Evolutionary conservation across 2,888 invertebrate species (phyloP), one percentile per base, ranked within the genome.

Genomic region (Neuroscelio doddi): DNA sequence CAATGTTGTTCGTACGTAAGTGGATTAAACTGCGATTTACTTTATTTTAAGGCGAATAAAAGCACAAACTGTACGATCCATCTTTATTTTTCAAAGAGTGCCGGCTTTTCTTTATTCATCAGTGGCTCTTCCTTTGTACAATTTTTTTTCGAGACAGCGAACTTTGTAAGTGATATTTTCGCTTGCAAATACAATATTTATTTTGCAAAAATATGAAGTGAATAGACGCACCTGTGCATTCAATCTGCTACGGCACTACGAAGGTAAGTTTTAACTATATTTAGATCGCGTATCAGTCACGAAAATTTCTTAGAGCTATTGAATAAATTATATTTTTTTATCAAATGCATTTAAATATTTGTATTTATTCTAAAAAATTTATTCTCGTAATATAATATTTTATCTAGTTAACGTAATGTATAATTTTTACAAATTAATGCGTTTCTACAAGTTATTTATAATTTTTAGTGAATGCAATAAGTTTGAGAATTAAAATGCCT

Each of bases 221-320:
- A 30, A 30, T 30, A 30, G 2, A 4, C 9, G 3, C 30, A 30
- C 30, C 30, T 30, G 30, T 10, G 9, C 30, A 7, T 26, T 8
- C 8, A 26, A 26, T 8, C 4, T 8, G 26, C 26, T 8, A 8
- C 26, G 30, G 10, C 30, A 30, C 10, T 4, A 10, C n/a, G 9
- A 30, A 30, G 9, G 30, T 30, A 9, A 30, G 10, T 30, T 30
- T 10, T 30, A 30, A 30, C 30, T 30, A 30, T 30, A 30, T 30
- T 30, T 30, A 30, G 30, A 30, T 4, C 5, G 21, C 21, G 21
- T 21, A 21, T 21, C 21, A 21, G 21, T 21, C 21, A 5, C 5
- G 21, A 21, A 21, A 21, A 21, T 21, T 2, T 21, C 21, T 21
- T 21, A 21, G 21, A 21, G 21, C 21, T 5, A 3, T 21, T 21